Evolutionary conservation across 2,113 vertebrate species (phyloP), one percentile per base, ranked within the genome.

Genomic region (Sciurus niger): DNA sequence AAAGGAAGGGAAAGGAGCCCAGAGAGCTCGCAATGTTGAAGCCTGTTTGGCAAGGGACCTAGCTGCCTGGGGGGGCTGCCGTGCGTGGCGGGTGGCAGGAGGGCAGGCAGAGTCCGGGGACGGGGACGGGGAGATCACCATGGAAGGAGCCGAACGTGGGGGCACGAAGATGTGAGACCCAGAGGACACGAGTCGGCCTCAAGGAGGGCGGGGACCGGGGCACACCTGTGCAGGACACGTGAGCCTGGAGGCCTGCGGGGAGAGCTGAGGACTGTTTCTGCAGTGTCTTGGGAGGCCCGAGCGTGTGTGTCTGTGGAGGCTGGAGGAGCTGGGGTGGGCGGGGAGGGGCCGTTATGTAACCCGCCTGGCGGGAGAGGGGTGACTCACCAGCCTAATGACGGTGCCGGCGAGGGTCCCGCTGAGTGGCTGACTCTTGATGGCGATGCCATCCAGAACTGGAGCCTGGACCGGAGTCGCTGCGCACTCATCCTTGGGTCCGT

Each of bases 91-190:
- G 40, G 40, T 40, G 40, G 40, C 40, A 40, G 22, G 8, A 25
- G 58, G 58, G 2, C 22, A 25, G 58, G 24, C 58, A 9, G 8
- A 60, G 22, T 7, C 2, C 2, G 22, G 30, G 32, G 32, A 25
- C 40, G 6, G 2, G 10, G 37, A n/a, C 24, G 10, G 78, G 10
- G 0, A 37, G 2, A 14, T 30, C 0, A 0, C 0, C 3, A 2
- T 1, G 1, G 13, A 63, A 43, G 8, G 22, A 90, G 17, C 37
- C 12, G 28, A 22, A 17, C 1, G 18, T 30, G 78, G 37, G 58
- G 14, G 3, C 9, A 1, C 22, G 28, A n/a, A 60, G 53, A 8
- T 34, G 1, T 8, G 1, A 22, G 6, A 4, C 4, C 5, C 74
- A 60, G 63, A 55, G 9, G 28, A 16, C 30, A 5, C 8, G 0